These are phyloP conservation scores for Leptoteleia sp. DNA, from an alignment of 1,140 invertebrate species.

Conservation along the genomic window DNA sequence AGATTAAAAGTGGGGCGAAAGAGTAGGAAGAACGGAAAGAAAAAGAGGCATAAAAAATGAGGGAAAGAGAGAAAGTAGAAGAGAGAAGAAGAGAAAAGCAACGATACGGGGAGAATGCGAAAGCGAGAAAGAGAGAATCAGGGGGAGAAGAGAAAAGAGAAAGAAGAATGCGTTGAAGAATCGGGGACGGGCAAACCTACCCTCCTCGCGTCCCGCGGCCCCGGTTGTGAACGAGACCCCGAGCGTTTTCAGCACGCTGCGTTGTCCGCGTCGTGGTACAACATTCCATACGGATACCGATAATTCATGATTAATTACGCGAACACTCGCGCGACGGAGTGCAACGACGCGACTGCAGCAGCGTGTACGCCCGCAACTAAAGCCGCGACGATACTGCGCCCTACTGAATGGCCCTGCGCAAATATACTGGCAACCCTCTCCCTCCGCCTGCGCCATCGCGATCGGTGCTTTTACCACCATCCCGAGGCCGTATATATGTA, in stretches of 20 bases:
- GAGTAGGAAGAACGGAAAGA: not conserved
- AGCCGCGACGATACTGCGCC: constrained; percentile 80
- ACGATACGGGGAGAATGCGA: too few relatives aligned
- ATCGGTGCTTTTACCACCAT: constrained; percentile 68
- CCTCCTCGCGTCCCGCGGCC: constrained; percentile 53
- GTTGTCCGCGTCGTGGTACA: constrained; percentile 36
- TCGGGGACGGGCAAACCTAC: too few relatives aligned
- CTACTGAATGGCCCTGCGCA: constrained; percentile 80
- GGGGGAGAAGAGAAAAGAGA: too few relatives aligned
- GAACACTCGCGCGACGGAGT: constrained; percentile 60
- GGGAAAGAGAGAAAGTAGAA: too few relatives aligned
- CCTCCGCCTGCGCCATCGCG: constrained; percentile 66
- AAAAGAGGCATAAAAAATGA: too few relatives aligned
- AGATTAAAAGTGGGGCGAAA: too few relatives aligned
- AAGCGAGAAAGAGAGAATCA: too few relatives aligned
- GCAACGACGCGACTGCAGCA: constrained; percentile 75
- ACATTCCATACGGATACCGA: constrained; percentile 52
- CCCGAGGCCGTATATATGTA: constrained; percentile 45
- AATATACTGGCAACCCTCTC: constrained; percentile 80
- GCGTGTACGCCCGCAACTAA: constrained; percentile 77
- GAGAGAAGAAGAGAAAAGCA: too few relatives aligned
- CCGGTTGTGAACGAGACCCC: constrained; percentile 35
- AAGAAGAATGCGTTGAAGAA: too few relatives aligned
- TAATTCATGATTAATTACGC: constrained; percentile 57
- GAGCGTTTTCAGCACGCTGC: constrained; percentile 46